These are phyloP conservation scores for Aptenodytes patagonicus DNA, from an alignment of 2,113 vertebrate species.

Conservation along the genomic window DNA sequence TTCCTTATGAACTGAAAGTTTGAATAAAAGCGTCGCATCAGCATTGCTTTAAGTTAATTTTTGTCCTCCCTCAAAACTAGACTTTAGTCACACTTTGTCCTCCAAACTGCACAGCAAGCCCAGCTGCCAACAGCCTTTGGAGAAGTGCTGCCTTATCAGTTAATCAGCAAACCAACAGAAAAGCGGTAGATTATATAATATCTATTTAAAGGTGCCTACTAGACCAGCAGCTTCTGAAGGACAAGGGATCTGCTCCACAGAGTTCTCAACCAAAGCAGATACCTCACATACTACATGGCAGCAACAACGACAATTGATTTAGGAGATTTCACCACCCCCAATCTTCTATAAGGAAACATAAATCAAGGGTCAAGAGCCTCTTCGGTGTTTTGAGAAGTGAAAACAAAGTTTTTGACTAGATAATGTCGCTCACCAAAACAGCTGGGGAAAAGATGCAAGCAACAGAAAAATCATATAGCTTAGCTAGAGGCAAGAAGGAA, in stretches of 20 bases:
- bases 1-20: neutral
- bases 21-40: neutral
- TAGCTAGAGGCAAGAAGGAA: neutral
- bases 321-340: neutral
- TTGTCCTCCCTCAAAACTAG: slow-evolving; percentile 6
- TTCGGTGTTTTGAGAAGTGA: neutral
- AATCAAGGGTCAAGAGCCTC: neutral
- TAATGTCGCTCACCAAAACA: neutral
- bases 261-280: neutral
- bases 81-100: slow-evolving; percentile 13
- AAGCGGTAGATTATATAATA: neutral
- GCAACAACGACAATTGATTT: neutral
- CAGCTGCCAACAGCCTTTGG: neutral
- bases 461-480: neutral
- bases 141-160: slow-evolving; percentile 1
- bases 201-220: neutral
- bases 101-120: neutral
- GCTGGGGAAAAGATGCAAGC: neutral
- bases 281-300: neutral
- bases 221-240: neutral
- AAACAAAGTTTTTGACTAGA: neutral
- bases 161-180: slow-evolving; percentile 32
- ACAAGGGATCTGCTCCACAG: neutral
- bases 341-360: neutral
- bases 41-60: slow-evolving; percentile 5